These are phyloP conservation scores for Agapornis roseicollis DNA, from an alignment of 2,113 vertebrate genomes.

Conservation along the genomic window DNA sequence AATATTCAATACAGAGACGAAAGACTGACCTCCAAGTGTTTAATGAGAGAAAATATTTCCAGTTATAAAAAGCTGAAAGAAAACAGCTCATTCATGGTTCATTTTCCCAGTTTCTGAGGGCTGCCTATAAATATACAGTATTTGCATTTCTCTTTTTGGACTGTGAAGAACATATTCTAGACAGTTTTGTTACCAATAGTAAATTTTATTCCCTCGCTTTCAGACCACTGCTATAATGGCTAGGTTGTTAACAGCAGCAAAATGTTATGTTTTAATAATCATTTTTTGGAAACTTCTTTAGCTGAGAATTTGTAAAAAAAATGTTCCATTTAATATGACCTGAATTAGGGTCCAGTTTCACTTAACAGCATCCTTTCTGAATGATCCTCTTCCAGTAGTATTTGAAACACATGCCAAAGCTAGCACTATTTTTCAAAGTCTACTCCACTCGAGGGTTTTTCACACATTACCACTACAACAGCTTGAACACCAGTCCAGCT, in stretches of 20 bases:
- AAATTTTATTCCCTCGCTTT: conserved; percentile 49
- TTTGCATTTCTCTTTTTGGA: conserved; percentile 33
- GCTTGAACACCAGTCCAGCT: not conserved
- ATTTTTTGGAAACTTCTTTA: conserved; percentile 6
- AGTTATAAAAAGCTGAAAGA: conserved; percentile 12
- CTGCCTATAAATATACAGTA: not conserved
- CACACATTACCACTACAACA: conserved; percentile 24
- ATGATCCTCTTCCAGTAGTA: conserved; percentile 23
- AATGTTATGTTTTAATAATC: not conserved
- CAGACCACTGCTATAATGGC: not conserved
- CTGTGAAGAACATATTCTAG: not conserved
- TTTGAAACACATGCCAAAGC: conserved; percentile 28
- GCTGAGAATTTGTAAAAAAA: conserved; percentile 41
- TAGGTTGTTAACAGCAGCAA: conserved; percentile 35
- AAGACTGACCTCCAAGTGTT: not conserved
- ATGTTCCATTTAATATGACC: not conserved
- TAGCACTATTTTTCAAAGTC: not conserved
- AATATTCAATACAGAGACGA: not conserved
- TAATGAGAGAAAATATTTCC: conserved; percentile 27
- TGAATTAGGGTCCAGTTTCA: conserved; percentile 6
- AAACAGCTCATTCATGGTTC: conserved; percentile 5
- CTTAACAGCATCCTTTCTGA: conserved; percentile 34
- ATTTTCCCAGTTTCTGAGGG: conserved; percentile 7
- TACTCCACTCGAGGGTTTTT: not conserved
- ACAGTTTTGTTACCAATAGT: conserved; percentile 37